A percentile compares a stretch with the other conserved stretches of the same genome.
Conservation (phyloP, 2,113 vertebrate species). For the Entelurus aequoreus region DNA sequence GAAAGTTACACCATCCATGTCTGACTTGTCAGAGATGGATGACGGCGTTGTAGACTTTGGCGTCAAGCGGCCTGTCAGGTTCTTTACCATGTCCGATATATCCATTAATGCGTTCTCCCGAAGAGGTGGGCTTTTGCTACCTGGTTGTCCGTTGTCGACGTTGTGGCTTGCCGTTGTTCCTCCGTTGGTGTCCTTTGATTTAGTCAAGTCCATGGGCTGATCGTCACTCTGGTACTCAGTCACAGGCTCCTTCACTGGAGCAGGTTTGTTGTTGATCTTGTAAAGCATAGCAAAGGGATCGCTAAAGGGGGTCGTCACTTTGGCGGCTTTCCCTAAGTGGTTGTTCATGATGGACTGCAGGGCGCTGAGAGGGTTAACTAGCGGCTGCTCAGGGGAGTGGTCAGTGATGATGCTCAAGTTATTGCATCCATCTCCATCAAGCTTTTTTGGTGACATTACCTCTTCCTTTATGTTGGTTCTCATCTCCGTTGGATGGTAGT, state of each 20-base stretch:
- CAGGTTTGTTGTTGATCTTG: conserved; percentile 86
- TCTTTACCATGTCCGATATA: conserved; percentile 99
- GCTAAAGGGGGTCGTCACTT: conserved; percentile 82
- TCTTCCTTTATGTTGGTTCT: conserved; percentile 78
- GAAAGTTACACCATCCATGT: conserved; percentile 87
- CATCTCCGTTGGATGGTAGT: conserved; percentile 69
- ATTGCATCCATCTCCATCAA: conserved; percentile 85
- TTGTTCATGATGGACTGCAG: conserved; percentile 99
- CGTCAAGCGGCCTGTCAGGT: conserved; percentile 92
- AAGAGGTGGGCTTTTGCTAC: conserved; percentile 75
- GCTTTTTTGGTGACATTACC: conserved; percentile 76
- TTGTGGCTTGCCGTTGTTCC: conserved; percentile 44
- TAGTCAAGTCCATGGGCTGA: conserved; percentile 97
- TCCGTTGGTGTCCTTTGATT: conserved; percentile 82
- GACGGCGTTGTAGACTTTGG: conserved; percentile 96
- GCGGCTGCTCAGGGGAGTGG: conserved; percentile 88
- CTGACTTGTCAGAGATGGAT: conserved; percentile 93
- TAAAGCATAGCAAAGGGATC: conserved; percentile 94
- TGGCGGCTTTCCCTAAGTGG: conserved; percentile 93
- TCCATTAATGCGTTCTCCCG: conserved; percentile 98
- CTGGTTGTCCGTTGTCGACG: conserved; percentile 45
- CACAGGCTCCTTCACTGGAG: conserved; percentile 80
- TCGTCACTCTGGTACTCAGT: conserved; percentile 82
- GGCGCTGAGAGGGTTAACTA: conserved; percentile 92
- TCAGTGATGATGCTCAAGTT: conserved; percentile 93